Conservation (phyloP, 2,797 vertebrate genomes). For the Pseudochirops corinnae region DNA sequence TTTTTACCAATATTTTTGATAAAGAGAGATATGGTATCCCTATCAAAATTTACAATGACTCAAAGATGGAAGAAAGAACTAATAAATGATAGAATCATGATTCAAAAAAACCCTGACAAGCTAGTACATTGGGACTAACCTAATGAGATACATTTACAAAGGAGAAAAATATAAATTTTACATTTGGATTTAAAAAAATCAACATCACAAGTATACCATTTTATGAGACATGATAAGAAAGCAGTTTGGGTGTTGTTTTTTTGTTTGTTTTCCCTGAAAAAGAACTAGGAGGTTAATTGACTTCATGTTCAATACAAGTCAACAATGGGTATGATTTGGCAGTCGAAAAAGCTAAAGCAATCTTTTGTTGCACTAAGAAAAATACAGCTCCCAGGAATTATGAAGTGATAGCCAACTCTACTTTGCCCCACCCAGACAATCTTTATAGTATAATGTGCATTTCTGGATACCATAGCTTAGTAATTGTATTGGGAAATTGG, state of each 20-base stretch:
- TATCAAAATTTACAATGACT: constrained; percentile 40
- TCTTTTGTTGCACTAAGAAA: background rate
- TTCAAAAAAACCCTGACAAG: background rate
- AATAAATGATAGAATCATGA: background rate
- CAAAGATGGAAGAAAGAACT: background rate
- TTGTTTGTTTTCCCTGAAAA: background rate
- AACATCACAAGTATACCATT: background rate
- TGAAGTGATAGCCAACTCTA: background rate
- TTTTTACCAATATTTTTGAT: background rate
- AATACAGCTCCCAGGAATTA: background rate
- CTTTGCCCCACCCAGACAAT: background rate
- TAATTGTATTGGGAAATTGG: background rate
- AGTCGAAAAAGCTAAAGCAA: background rate
- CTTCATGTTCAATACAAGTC: background rate
- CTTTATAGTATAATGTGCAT: background rate
- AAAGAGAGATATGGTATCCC: too few relatives aligned
- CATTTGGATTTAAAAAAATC: background rate
- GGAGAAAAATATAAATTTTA: background rate
- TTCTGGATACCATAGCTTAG: background rate
- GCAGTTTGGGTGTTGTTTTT: background rate
- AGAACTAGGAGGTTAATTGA: background rate
- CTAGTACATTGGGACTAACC: background rate
- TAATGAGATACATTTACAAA: background rate
- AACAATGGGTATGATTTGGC: background rate
- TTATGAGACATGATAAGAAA: background rate